phyloP scores from a whole-genome alignment of 2,888 invertebrate species.

The Dorcus parallelipipedus region DNA sequence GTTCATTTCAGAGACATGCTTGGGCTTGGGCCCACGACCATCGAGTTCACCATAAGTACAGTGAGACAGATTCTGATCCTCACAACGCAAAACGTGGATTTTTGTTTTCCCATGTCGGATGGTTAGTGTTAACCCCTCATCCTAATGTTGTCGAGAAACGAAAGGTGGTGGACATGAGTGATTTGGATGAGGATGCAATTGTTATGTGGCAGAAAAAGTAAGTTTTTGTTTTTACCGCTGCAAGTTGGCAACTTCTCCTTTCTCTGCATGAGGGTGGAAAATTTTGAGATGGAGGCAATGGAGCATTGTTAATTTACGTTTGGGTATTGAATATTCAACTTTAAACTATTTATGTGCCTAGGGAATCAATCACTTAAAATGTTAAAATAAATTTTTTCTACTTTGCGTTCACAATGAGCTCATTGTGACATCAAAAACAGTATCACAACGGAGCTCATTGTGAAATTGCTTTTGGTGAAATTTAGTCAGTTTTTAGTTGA shows the following conservation, averaged over 20 bases:
- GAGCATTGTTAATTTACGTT: background rate
- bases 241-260: background rate
- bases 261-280: background rate
- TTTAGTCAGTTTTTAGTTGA: too few relatives aligned
- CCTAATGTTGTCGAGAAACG: conserved; percentile 71
- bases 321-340: too few relatives aligned
- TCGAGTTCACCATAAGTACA: conserved; percentile 84
- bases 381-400: too few relatives aligned
- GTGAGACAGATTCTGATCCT: conserved; percentile 82
- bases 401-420: too few relatives aligned
- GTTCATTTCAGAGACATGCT: conserved; percentile 64
- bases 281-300: background rate
- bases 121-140: conserved; percentile 84
- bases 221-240: conserved; percentile 12
- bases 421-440: too few relatives aligned
- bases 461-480: too few relatives aligned
- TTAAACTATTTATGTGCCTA: too few relatives aligned
- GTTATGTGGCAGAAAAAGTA: conserved; percentile 74
- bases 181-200: conserved; percentile 69
- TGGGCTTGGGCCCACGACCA: conserved; percentile 87
- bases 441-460: too few relatives aligned
- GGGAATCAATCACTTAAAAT: too few relatives aligned
- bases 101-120: conserved; percentile 85
- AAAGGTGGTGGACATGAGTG: conserved; percentile 64
- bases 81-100: conserved; percentile 77